Conservation (phyloP, 2,797 vertebrate species). For the Molossus alvarezi region DNA sequence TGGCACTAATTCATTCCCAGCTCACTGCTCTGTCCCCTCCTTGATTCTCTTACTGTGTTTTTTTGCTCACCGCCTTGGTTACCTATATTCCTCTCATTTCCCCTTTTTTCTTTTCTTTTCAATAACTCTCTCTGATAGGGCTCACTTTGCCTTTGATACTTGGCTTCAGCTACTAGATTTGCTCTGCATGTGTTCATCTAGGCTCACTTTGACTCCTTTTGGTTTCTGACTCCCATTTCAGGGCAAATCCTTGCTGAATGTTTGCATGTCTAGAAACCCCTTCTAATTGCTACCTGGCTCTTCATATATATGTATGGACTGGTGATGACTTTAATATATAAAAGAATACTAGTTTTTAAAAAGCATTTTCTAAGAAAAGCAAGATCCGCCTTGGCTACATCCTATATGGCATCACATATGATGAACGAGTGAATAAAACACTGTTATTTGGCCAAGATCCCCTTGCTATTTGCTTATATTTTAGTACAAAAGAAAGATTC, state of each 20-base stretch:
- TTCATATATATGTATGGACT: not conserved
- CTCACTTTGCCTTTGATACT: not conserved
- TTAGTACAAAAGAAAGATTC: constrained; percentile 47
- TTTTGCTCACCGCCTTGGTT: not conserved
- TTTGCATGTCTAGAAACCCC: not conserved
- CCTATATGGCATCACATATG: not conserved
- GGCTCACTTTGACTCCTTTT: not conserved
- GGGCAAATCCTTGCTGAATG: not conserved
- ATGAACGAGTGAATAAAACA: constrained; percentile 49
- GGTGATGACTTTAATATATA: not conserved
- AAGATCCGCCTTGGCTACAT: not conserved
- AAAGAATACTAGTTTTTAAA: constrained; percentile 40
- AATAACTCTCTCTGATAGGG: not conserved
- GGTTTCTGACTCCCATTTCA: not conserved
- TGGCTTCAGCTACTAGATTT: not conserved
- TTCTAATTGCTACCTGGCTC: not conserved
- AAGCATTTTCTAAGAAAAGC: constrained; percentile 48
- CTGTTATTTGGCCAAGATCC: not conserved
- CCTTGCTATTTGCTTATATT: not conserved
- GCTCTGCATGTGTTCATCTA: not conserved
- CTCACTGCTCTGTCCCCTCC: not conserved
- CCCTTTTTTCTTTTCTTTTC: not conserved
- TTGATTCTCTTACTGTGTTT: not conserved
- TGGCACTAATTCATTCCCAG: not conserved
- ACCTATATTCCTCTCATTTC: not conserved